phyloP scores from a whole-genome alignment of 2,797 vertebrate genomes.

The Thunnus albacares region DNA sequence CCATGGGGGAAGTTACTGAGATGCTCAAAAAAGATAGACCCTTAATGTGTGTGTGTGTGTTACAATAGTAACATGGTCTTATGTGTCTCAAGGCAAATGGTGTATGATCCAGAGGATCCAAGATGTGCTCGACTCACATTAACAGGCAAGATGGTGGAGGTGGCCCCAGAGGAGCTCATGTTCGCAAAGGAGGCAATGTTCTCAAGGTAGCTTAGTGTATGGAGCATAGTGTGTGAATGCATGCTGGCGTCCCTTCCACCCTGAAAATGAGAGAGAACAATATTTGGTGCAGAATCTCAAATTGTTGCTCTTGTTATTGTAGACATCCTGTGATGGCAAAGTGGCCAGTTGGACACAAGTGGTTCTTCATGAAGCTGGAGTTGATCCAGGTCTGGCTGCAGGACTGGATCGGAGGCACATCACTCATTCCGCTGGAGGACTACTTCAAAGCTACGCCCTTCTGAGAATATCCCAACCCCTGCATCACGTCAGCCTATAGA shows the following conservation, averaged over 20 bases:
- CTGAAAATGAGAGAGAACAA: background rate
- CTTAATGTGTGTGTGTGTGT: background rate
- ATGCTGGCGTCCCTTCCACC: background rate
- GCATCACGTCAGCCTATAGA: conserved; percentile 6
- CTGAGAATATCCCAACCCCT: conserved; percentile 54
- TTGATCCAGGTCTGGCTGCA: conserved; percentile 85
- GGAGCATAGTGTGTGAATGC: background rate
- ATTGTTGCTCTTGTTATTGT: conserved; percentile 10
- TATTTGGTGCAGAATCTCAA: conserved; percentile 3
- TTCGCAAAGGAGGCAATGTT: conserved; percentile 95
- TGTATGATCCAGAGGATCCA: conserved; percentile 90
- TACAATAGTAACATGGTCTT: conserved; percentile 5
- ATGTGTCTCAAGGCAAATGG: conserved; percentile 76
- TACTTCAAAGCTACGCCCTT: conserved; percentile 86
- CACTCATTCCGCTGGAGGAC: conserved; percentile 81
- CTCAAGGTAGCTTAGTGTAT: conserved; percentile 86
- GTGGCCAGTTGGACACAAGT: conserved; percentile 85
- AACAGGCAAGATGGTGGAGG: conserved; percentile 89
- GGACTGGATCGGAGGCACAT: conserved; percentile 83
- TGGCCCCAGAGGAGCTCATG: conserved; percentile 87
- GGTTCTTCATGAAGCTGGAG: conserved; percentile 88
- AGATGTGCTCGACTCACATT: conserved; percentile 90
- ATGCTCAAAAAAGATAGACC: background rate
- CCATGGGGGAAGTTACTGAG: background rate
- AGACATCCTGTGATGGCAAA: conserved; percentile 86